Evolutionary conservation across 1,140 invertebrate genomes (phyloP), one percentile per base, ranked within the genome.

Genomic region (Pseudomyrmex dendroicus): DNA sequence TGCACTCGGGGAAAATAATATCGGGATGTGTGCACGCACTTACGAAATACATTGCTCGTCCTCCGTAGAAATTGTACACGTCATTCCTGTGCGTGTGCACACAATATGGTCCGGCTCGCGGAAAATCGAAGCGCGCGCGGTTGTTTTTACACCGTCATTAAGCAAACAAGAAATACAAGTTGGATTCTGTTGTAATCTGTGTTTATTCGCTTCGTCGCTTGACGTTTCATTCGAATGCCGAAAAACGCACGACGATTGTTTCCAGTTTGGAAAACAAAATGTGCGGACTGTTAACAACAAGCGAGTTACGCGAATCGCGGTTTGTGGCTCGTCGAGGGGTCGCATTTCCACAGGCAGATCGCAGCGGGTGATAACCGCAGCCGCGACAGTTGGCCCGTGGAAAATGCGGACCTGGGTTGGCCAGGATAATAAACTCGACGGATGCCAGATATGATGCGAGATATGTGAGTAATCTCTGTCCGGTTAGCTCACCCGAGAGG

Each of bases 1-100:
- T 90, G 90, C 90, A 89, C 89, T 90, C 88, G 89, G 83, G 87
- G 20, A 87, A 91, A 92, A 88, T 83, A 61, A 85, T 85, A 56
- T 56, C 52, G 35, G 64, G 76, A 84, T 84, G 64, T 44, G 64
- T 67, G 50, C 52, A 63, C 52, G 20, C 44, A 50, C 15, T 7
- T n/a, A 5, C 25, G 1, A 15, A 5, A 20, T 50, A 56, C 62
- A 70, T 52, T 2, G 48, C n/a, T 59, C 15, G 12, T 12, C 8
- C 48, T 50, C 50, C 12, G 57, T 22, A 12, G 56, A 73, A 10
- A n/a, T 10, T 12, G 12, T 20, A 8, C 9, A 13, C 13, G 7
- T 44, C 12, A 25, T 2, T 4, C 12, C 12, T 57, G 20, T 0
- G n/a, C 15, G 48, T 5, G 57, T 9, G 20, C 15, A 10, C 52